These are phyloP conservation scores for Stomorhina lunata DNA, from an alignment of 2,888 invertebrate genomes.

Conservation along the genomic window DNA sequence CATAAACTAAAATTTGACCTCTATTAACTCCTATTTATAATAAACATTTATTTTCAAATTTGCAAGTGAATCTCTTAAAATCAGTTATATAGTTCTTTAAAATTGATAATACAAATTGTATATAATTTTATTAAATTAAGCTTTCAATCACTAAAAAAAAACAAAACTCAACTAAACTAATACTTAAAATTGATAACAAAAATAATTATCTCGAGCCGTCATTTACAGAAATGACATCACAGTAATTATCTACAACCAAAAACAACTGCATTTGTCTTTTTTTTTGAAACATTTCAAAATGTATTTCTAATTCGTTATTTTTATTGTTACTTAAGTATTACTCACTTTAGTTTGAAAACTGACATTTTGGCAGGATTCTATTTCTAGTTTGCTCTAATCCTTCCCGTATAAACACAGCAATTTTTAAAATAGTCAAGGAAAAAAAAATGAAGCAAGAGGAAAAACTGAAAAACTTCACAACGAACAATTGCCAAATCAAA, in stretches of 20 bases:
- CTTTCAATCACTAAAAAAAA: neutral
- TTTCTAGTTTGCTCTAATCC: conserved; percentile 52
- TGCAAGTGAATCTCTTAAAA: no score
- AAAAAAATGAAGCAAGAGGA: conserved; percentile 1
- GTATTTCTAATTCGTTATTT: conserved; percentile 32
- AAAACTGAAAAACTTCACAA: conserved; percentile 38
- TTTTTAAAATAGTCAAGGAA: neutral
- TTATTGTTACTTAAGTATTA: neutral
- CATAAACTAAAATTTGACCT: no score
- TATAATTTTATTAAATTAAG: neutral
- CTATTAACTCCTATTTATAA: no score
- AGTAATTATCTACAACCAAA: conserved; percentile 63
- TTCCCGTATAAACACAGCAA: neutral
- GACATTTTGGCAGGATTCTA: conserved; percentile 65
- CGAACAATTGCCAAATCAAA: conserved; percentile 61
- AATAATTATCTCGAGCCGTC: neutral
- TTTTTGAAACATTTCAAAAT: no score
- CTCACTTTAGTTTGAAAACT: conserved; percentile 38
- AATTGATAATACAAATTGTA: neutral
- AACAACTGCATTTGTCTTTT: conserved; percentile 67
- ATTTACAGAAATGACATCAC: conserved; percentile 31
- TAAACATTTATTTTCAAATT: no score
- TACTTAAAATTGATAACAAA: neutral
- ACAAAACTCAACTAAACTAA: neutral
- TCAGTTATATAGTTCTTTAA: no score